Conservation (phyloP, 2,888 invertebrate species). For the Drosophila borealis region DNA sequence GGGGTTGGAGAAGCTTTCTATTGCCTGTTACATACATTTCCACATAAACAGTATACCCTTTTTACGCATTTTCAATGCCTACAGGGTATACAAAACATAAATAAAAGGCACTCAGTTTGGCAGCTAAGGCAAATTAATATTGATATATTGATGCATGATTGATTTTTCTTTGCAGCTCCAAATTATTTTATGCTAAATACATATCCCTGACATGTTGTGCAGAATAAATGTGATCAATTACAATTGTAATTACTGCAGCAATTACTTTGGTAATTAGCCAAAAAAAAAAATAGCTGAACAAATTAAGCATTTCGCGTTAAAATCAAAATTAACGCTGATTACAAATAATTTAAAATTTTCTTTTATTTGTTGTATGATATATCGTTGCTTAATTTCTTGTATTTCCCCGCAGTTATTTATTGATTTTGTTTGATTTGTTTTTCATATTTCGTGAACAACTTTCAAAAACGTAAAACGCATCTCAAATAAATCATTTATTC, state of each 20-base stretch:
- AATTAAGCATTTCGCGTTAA: background rate
- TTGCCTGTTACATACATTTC: too few species aligned
- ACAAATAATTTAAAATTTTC: background rate
- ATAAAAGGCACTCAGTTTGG: constrained; percentile 18
- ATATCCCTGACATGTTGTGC: background rate
- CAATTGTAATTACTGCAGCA: constrained; percentile 6
- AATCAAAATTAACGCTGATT: background rate
- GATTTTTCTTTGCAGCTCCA: constrained; percentile 29
- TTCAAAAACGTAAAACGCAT: background rate
- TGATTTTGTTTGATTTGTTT: background rate
- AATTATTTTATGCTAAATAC: constrained; percentile 3
- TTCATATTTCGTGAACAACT: background rate
- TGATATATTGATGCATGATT: constrained; percentile 44
- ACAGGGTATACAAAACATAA: background rate
- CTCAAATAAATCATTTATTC: background rate
- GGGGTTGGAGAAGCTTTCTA: too few species aligned
- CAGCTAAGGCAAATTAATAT: constrained; percentile 27
- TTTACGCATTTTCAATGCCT: too few species aligned
- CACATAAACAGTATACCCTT: too few species aligned
- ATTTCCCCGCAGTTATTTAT: background rate
- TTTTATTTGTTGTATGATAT: background rate
- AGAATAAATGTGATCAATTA: constrained; percentile 7
- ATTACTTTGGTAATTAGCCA: constrained; percentile 14
- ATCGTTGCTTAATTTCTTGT: background rate
- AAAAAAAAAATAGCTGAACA: background rate